phyloP scores from a whole-genome alignment of 1,140 invertebrate species.

The Apis mellifera region Amel_HAv3.1 CM009935.2:4939001-4939500 shows the following conservation, averaged over 20 bases:
- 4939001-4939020: constrained; percentile 40
- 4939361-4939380: constrained; percentile 12
- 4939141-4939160: constrained; percentile 32
- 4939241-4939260: background rate
- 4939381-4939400: background rate
- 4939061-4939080: constrained; percentile 7
- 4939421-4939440: constrained; percentile 63
- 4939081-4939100: constrained; percentile 37
- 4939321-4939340: background rate
- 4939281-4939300: background rate
- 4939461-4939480: constrained; percentile 3
- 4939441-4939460: constrained; percentile 49
- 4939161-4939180: constrained; percentile 42
- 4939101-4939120: constrained; percentile 49
- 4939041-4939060: constrained; percentile 37
- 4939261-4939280: background rate
- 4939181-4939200: background rate
- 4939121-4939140: constrained; percentile 48
- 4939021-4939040: constrained; percentile 32
- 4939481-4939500: background rate
- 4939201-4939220: too few relatives aligned
- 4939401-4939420: constrained; percentile 44
- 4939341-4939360: background rate
- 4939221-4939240: background rate
- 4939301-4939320: background rate